phyloP scores from a whole-genome alignment of 2,797 vertebrate genomes.

The Phrynocephalus forsythii region DNA sequence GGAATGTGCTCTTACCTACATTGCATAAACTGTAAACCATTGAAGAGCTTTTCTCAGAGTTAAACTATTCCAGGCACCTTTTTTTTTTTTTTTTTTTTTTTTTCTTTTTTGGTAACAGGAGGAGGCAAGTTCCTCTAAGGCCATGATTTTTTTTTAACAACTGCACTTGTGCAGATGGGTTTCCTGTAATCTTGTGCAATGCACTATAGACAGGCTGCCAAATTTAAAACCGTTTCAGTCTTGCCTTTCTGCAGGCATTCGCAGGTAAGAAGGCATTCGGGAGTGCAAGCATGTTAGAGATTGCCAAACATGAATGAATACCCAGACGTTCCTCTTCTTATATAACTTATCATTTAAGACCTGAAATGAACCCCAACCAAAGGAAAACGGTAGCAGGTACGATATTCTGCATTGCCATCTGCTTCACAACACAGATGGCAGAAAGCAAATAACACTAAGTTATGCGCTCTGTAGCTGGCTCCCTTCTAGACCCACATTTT shows the following conservation, averaged over 20 bases:
- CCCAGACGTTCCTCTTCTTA: accelerated
- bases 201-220: constrained; percentile 35
- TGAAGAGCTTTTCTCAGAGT: constrained; percentile 53
- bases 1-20: constrained; percentile 44
- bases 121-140: constrained; percentile 41
- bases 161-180: constrained; percentile 53
- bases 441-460: constrained; percentile 15
- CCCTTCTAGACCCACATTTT: neutral
- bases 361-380: constrained; percentile 30
- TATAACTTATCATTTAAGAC: constrained; percentile 10
- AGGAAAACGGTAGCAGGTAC: constrained; percentile 16
- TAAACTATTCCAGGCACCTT: constrained; percentile 53
- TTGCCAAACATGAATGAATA: constrained; percentile 40
- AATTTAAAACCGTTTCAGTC: constrained; percentile 39
- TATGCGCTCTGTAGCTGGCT: neutral
- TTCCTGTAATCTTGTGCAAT: constrained; percentile 57
- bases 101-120: constrained; percentile 58
- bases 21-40: constrained; percentile 69
- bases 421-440: constrained; percentile 44
- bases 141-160: constrained; percentile 48
- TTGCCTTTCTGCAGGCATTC: neutral
- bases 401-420: constrained; percentile 27
- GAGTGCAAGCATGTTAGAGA: constrained; percentile 31
- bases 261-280: constrained; percentile 54
- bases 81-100: no score